Conservation (phyloP, 2,113 vertebrate species). For the Lathamus discolor region DNA sequence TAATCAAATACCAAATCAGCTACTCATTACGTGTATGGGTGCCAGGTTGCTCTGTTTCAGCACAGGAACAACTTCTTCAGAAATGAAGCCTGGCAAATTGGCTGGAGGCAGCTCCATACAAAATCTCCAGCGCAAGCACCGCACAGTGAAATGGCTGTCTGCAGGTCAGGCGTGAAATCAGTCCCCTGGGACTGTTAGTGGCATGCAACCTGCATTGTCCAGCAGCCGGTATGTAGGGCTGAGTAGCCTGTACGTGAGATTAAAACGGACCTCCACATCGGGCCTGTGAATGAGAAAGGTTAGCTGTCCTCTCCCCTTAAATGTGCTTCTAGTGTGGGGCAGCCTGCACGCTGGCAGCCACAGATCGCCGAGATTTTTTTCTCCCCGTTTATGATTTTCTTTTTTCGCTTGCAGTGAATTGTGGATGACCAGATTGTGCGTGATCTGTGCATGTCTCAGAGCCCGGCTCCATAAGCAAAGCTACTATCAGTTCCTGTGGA, state of each 20-base stretch:
- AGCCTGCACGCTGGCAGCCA: background rate
- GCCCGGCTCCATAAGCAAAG: background rate
- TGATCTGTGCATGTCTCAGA: accelerated
- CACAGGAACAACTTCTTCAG: background rate
- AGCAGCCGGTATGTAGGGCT: accelerated
- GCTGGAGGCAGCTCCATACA: background rate
- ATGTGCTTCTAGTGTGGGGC: background rate
- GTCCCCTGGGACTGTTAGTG: accelerated
- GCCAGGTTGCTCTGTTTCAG: background rate
- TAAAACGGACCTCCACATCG: background rate
- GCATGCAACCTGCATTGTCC: no score
- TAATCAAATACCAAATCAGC: background rate
- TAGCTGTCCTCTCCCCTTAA: background rate
- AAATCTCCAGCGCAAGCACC: background rate
- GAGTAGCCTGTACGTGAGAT: background rate
- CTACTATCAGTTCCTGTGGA: background rate
- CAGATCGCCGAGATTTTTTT: background rate
- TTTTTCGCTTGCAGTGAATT: background rate
- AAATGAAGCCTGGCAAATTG: background rate
- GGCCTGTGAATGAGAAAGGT: background rate
- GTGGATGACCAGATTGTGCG: background rate
- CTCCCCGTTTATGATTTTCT: background rate
- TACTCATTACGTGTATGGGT: accelerated
- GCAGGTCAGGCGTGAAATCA: accelerated
- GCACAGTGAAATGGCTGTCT: accelerated